These are phyloP conservation scores for Tauraco erythrolophus DNA, from an alignment of 2,113 vertebrate species.

Conservation along the genomic window DNA sequence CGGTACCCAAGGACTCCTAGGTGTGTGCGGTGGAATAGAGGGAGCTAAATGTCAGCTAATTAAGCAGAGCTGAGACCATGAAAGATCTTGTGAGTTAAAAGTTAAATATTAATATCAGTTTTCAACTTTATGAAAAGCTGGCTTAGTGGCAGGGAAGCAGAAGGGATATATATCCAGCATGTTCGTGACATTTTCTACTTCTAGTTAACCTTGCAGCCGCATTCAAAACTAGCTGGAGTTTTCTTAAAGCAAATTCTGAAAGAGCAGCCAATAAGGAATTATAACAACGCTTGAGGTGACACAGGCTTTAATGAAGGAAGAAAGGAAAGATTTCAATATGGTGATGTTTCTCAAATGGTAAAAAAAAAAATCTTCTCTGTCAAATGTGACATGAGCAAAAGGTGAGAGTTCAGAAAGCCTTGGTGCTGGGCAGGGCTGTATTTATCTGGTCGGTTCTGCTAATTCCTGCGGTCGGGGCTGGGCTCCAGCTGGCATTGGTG, in stretches of 20 bases:
- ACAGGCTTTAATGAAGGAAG: slow-evolving; percentile 23
- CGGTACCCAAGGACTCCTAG: slow-evolving; percentile 15
- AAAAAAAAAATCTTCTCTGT: not conserved
- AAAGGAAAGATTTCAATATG: not conserved
- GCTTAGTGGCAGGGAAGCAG: slow-evolving; percentile 14
- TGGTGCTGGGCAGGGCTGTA: not conserved
- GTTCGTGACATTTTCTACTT: slow-evolving; percentile 27
- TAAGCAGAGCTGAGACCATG: slow-evolving; percentile 50
- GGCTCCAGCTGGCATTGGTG: not conserved
- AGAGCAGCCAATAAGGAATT: slow-evolving; percentile 19
- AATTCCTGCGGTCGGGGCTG: fast-evolving
- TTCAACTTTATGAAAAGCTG: slow-evolving; percentile 50
- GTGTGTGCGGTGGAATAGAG: not conserved
- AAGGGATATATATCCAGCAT: not conserved
- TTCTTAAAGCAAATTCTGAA: slow-evolving; percentile 41
- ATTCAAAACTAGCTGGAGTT: slow-evolving; percentile 30
- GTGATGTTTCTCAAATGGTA: not conserved
- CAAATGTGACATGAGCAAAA: not conserved
- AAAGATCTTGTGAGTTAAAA: slow-evolving; percentile 48
- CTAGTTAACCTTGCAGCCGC: slow-evolving; percentile 29
- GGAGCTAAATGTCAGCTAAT: slow-evolving; percentile 58
- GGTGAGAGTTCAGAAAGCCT: not conserved
- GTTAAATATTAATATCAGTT: slow-evolving; percentile 65
- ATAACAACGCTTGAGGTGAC: slow-evolving; percentile 36
- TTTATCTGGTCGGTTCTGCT: not conserved